Conservation (phyloP, 2,888 invertebrate genomes). For the Erebia aethiops region DNA sequence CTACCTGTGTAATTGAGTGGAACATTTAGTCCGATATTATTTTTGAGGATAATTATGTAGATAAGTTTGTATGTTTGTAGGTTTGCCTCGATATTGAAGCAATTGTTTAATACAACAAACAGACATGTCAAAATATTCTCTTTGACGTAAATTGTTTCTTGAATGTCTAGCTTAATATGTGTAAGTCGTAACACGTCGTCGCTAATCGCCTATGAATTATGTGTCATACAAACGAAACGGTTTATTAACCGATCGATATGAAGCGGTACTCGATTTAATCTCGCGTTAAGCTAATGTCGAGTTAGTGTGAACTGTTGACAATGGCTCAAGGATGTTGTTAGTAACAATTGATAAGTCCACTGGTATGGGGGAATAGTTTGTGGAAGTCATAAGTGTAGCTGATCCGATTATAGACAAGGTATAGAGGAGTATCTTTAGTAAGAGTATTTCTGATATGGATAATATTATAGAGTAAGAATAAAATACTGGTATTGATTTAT, state of each 20-base stretch:
- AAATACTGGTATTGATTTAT: background rate
- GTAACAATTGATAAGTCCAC: slow-evolving; percentile 26
- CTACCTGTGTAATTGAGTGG: no score
- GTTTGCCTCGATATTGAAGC: no score
- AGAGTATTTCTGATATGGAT: background rate
- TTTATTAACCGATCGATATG: slow-evolving; percentile 65
- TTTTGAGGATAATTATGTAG: no score
- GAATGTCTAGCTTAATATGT: background rate
- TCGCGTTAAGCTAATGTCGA: slow-evolving; percentile 59
- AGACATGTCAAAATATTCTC: no score
- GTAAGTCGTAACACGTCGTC: background rate
- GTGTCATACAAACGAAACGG: slow-evolving; percentile 39
- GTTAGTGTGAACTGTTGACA: slow-evolving; percentile 55
- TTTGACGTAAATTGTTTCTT: no score
- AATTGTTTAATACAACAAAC: no score
- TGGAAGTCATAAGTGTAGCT: slow-evolving; percentile 12
- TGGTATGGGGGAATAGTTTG: background rate
- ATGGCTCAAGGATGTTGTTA: slow-evolving; percentile 60
- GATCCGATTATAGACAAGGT: slow-evolving; percentile 7
- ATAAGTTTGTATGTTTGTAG: no score
- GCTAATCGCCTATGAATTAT: slow-evolving; percentile 39
- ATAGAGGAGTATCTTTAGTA: background rate
- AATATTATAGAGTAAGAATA: background rate
- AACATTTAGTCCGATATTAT: no score
- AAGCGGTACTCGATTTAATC: slow-evolving; percentile 66